Evolutionary conservation across 1,140 invertebrate genomes (phyloP), one percentile per base, ranked within the genome.

Genomic region (Drosophila ohnishii): DNA sequence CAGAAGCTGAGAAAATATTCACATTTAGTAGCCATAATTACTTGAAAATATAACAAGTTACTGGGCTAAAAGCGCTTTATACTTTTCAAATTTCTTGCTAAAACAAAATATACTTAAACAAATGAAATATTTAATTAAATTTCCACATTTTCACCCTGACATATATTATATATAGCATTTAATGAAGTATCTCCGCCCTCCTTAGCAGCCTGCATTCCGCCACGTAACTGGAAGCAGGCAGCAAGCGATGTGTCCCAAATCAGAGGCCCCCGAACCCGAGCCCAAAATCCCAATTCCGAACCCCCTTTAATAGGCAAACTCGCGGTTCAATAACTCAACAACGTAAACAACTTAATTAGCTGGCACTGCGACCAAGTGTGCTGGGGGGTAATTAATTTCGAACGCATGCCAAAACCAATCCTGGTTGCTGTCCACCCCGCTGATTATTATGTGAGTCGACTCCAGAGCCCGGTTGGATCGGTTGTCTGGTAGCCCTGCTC

Each of bases 321-420:
- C 66, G 75, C 78, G 61, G 83, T 87, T 87, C 84, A 87, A 87
- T 88, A 87, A 87, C 84, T 87, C 77, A 77, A 62, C 34, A 80
- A 80, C 65, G 80, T 81, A 87, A 87, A 87, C 84, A 87, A 88
- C 84, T 87, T 88, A 87, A 87, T 87, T 87, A 80, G 82, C 78
- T 67, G 69, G 25, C 62, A 66, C 34, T 61, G 62, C 51, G 56
- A 69, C 28, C 67, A 74, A 42, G 75, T 60, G 58, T 42, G 69
- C 47, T 42, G 73, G 58, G 60, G 40, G 72, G 84, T 87, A 87
- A 87, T 87, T 87, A 87, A 87, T 87, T 80, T 87, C 47, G 82
- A 84, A 78, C 80, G 84, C 84, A 87, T 88, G 84, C 69, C 69
- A 71, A 71, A 71, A 71, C 62, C 84, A 87, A 87, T 88, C 84